phyloP scores from a whole-genome alignment of 2,888 invertebrate species.

The Anaspis maculata region DNA sequence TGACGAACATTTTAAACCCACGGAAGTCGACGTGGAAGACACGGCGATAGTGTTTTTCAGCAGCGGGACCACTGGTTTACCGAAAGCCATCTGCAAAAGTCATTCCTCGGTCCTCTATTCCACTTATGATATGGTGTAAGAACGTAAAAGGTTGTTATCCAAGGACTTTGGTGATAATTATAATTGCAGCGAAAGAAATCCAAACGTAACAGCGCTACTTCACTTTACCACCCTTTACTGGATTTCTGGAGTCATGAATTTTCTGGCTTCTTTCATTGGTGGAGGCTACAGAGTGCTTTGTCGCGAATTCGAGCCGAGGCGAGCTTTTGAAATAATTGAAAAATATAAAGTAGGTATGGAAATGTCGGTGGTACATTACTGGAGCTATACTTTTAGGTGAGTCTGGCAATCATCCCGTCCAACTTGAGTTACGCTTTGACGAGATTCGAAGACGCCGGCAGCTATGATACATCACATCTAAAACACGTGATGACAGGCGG shows the following conservation, averaged over 20 bases:
- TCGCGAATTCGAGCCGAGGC: slow-evolving; percentile 18
- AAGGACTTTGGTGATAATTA: background rate
- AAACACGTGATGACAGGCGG: background rate
- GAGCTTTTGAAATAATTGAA: slow-evolving; percentile 18
- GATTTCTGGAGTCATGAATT: slow-evolving; percentile 23
- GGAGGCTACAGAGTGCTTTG: slow-evolving; percentile 21
- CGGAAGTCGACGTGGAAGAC: slow-evolving; percentile 12
- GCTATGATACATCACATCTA: background rate
- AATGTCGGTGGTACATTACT: too few species aligned
- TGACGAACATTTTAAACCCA: slow-evolving; percentile 6
- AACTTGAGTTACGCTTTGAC: slow-evolving; percentile 13
- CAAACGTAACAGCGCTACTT: too few species aligned
- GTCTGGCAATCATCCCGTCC: slow-evolving; percentile 8
- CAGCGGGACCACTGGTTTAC: slow-evolving; percentile 33
- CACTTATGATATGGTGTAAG: slow-evolving; percentile 2
- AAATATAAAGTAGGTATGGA: too few species aligned
- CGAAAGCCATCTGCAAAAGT: slow-evolving; percentile 30
- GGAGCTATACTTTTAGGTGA: too few species aligned
- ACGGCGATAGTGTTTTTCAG: slow-evolving; percentile 30
- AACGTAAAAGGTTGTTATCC: background rate
- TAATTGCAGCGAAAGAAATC: slow-evolving; percentile 6
- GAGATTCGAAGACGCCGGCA: background rate
- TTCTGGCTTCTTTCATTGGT: slow-evolving; percentile 15
- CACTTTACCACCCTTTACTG: slow-evolving; percentile 27
- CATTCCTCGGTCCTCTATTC: slow-evolving; percentile 14